Conservation (phyloP, 2,113 vertebrate genomes). For the Dipodomys ordii region DNA sequence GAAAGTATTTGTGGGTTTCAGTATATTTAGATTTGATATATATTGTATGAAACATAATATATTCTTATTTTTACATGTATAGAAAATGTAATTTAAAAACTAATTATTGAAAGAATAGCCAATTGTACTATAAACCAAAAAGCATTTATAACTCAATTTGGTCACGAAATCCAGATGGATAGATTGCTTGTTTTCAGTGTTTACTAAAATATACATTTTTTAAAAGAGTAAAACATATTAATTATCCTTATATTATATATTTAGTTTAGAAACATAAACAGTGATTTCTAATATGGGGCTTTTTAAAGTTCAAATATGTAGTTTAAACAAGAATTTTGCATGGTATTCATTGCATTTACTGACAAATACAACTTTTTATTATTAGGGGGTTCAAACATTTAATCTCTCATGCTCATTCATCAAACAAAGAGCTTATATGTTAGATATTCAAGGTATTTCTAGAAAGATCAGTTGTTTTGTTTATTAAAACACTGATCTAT, state of each 20-base stretch:
- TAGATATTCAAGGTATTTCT: conserved; percentile 31
- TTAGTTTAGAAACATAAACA: background rate
- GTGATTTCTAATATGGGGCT: background rate
- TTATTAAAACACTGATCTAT: conserved; percentile 7
- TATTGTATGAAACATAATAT: conserved; percentile 11
- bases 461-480: background rate
- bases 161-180: background rate
- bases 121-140: background rate
- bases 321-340: background rate
- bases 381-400: background rate
- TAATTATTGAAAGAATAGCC: background rate
- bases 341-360: conserved; percentile 29
- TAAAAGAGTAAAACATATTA: background rate
- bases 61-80: background rate
- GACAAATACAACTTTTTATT: background rate
- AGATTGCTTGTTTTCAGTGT: background rate
- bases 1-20: background rate
- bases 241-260: background rate
- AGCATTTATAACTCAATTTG: background rate
- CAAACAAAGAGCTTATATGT: background rate
- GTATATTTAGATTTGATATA: background rate
- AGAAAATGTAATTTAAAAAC: conserved; percentile 2
- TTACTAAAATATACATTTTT: background rate
- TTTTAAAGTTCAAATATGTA: conserved; percentile 2
- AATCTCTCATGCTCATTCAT: background rate